These are phyloP conservation scores for Macrotrachela quadricornifera DNA, from an alignment of 1,140 invertebrate species.

Conservation along the genomic window DNA sequence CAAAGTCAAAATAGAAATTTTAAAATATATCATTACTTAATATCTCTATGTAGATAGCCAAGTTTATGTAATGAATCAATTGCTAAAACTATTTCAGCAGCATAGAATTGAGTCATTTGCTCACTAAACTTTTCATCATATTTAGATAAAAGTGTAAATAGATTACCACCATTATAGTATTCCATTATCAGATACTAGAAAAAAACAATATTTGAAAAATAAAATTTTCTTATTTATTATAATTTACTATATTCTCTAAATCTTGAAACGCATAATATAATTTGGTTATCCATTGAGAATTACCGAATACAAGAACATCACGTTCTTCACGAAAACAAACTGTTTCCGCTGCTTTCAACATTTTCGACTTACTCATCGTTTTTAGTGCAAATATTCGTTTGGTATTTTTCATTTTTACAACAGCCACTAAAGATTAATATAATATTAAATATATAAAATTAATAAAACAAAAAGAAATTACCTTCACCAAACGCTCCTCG, in stretches of 20 bases:
- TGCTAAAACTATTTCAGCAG: conserved; percentile 85
- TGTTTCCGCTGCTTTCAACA: conserved; percentile 78
- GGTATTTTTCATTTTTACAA: conserved; percentile 62
- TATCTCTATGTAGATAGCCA: conserved; percentile 95
- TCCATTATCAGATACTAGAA: background rate
- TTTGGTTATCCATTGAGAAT: conserved; percentile 92
- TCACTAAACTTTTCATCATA: conserved; percentile 44
- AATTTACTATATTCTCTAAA: conserved; percentile 69
- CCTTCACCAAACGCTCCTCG: conserved; percentile 90
- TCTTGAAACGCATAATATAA: conserved; percentile 98
- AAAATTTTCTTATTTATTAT: background rate
- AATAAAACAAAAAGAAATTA: background rate
- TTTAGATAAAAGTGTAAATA: too few species aligned
- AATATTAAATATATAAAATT: too few species aligned
- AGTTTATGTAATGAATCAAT: conserved; percentile 98
- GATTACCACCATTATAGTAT: too few species aligned
- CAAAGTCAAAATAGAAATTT: too few species aligned
- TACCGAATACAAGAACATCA: conserved; percentile 86
- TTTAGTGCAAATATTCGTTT: conserved; percentile 92
- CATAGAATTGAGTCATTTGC: conserved; percentile 96
- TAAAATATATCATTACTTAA: conserved; percentile 82
- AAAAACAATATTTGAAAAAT: background rate
- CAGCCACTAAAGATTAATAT: conserved; percentile 41
- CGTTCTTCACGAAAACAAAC: conserved; percentile 66
- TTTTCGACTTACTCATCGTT: conserved; percentile 98